Evolutionary conservation across 2,888 invertebrate genomes (phyloP).

Genomic region (Mayetiola destructor): DNA sequence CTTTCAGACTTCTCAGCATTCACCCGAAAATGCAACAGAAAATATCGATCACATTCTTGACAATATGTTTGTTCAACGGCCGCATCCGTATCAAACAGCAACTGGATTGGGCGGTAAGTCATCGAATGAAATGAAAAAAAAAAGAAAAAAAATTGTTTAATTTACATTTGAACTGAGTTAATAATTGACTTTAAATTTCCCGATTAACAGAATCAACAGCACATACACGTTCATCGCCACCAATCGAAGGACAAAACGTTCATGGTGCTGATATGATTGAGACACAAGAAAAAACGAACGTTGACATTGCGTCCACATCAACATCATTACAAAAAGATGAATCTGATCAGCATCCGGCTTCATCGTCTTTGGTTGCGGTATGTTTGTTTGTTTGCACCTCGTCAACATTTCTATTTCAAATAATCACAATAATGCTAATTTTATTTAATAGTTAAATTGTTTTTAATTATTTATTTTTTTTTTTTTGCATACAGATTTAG

Average conservation of each 20-base stretch:
- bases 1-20: constrained; percentile 15
- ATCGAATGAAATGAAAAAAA: neutral
- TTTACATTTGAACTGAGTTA: neutral
- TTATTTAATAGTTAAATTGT: too few relatives aligned
- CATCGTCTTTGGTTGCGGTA: neutral
- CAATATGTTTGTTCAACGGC: constrained; percentile 50
- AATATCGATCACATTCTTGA: constrained; percentile 50
- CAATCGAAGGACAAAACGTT: constrained; percentile 17
- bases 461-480: too few relatives aligned
- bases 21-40: constrained; percentile 29
- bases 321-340: neutral
- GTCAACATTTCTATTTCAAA: too few relatives aligned
- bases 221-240: constrained; percentile 23
- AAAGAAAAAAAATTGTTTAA: neutral
- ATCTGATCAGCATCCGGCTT: neutral
- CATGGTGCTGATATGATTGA: neutral
- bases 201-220: neutral
- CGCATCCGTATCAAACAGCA: constrained; percentile 33
- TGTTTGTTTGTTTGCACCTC: too few relatives aligned
- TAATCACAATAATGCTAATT: too few relatives aligned
- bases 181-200: neutral
- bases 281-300: neutral
- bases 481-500: too few relatives aligned
- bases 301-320: neutral
- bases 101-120: constrained; percentile 17